Evolutionary conservation across 2,888 invertebrate genomes (phyloP).

Genomic region (Byasa hedistus): DNA sequence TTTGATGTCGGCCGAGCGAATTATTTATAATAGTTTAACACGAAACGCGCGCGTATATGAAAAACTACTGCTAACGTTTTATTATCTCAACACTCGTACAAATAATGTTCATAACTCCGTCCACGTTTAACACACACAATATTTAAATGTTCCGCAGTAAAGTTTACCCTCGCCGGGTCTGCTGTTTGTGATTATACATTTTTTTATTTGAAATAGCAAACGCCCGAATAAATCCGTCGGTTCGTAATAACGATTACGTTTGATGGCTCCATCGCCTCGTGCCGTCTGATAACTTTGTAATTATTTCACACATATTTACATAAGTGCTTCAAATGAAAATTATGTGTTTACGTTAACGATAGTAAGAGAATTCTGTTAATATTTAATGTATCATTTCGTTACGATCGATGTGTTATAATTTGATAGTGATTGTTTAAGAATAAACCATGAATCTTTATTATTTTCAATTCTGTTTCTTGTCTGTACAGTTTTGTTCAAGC

Average conservation of each 20-base stretch:
- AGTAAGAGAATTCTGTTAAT: too few species aligned
- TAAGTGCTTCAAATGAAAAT: too few species aligned
- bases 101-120: conserved; percentile 24
- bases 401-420: too few species aligned
- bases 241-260: background rate
- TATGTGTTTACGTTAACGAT: too few species aligned
- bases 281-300: too few species aligned
- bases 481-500: too few species aligned
- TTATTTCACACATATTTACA: too few species aligned
- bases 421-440: too few species aligned
- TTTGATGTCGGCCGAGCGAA: conserved; percentile 24
- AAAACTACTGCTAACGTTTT: conserved; percentile 21
- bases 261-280: background rate
- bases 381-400: too few species aligned
- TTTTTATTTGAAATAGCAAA: conserved; percentile 1
- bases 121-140: conserved; percentile 20
- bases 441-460: too few species aligned
- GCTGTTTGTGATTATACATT: conserved; percentile 8
- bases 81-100: conserved; percentile 26
- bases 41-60: conserved; percentile 18
- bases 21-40: conserved; percentile 24
- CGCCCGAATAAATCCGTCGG: background rate
- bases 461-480: too few species aligned
- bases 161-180: conserved; percentile 7
- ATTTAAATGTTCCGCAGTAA: conserved; percentile 22